Evolutionary conservation across 2,888 invertebrate genomes (phyloP), one percentile per base, ranked within the genome.

Genomic region (Rhimphoctona megacephalus): DNA sequence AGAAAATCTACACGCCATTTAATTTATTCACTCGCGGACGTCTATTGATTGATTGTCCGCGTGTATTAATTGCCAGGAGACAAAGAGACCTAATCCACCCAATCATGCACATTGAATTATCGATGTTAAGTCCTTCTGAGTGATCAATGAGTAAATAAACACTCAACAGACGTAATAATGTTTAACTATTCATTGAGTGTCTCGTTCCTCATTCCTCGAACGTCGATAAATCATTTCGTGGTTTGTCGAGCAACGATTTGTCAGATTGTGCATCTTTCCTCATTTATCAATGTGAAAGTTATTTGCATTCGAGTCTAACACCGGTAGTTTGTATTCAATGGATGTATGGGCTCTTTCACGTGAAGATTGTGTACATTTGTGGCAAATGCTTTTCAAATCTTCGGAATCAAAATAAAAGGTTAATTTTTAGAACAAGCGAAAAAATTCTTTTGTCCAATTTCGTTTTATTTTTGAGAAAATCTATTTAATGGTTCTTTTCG

Each of bases 271-370:
- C 19, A 22, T 74, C 52, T 52, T 67, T 85, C 52, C 70, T 83
- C 76, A 76, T 86, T 83, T 81, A 77, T 83, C 83, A 83, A 64
- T n/a, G 77, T 11, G 73, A 81, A 81, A 81, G 73, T 79, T 43
- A 82, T 67, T 74, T 49, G n/a, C 69, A 70, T 64, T 54, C 49
- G n/a, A 36, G 22, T 6, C 22, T 25, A 46, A 54, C 52, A 25
- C 19, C 49, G 17, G 69, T 33, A 22, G 54, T 74, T 30, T 22
- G 36, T 74, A 22, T 61, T 25, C 22, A 3, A n/a, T 36, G 8
- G 30, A 9, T 39, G n/a, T 33, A 30, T 49, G 19, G 49, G 19
- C 49, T 33, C 0, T 57, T 22, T 54, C 49, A 36, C 19, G 36
- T 66, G 36, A 46, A 49, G 19, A 36, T 7, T 36, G 33, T 11